Evolutionary conservation across 1,140 invertebrate species (phyloP), one percentile per base, ranked within the genome.

Genomic region (Lasaia peninsularis): DNA sequence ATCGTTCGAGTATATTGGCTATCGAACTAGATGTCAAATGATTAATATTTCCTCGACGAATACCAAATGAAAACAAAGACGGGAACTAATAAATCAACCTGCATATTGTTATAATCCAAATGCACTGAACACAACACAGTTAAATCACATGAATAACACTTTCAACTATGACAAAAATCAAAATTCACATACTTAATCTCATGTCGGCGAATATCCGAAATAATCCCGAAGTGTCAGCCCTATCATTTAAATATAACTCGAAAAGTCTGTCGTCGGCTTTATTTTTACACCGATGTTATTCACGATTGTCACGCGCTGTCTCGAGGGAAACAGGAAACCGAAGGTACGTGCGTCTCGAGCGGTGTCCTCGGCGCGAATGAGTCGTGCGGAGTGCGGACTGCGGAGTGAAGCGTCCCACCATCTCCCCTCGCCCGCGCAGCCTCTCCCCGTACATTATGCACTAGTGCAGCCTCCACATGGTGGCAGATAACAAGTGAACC

Each of bases 241-340:
- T 86, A 86, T 83, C 86, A 88, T 88, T 88, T 86, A 88, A 84
- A 86, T 86, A 83, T 88, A 88, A 84, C 80, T 76, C 73, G 75
- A 77, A 76, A 73, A 75, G 85, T 86, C 81, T 82, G 83, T 80
- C 75, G 80, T 73, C 79, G 77, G 74, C 75, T 80, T 84, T 86
- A 88, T 88, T 88, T 88, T 86, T 88, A 86, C 75, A 84, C 81
- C 55, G 66, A 76, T 71, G 68, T 77, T 75, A 67, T 73, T 61
- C 70, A 66, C 69, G 71, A 40, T 69, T 57, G 62, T 69, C 74
- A 76, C 69, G 73, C 69, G 78, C 71, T 54, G 77, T 75, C 67
- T 76, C 72, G 53, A 67, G 69, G 58, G 69, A 73, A 58, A 68
- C 67, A 11, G 21, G 34, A 60, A 60, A 57, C 60, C 20, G 54